These are phyloP conservation scores for Phalanger gymnotis DNA, from an alignment of 2,797 vertebrate species.

Conservation along the genomic window DNA sequence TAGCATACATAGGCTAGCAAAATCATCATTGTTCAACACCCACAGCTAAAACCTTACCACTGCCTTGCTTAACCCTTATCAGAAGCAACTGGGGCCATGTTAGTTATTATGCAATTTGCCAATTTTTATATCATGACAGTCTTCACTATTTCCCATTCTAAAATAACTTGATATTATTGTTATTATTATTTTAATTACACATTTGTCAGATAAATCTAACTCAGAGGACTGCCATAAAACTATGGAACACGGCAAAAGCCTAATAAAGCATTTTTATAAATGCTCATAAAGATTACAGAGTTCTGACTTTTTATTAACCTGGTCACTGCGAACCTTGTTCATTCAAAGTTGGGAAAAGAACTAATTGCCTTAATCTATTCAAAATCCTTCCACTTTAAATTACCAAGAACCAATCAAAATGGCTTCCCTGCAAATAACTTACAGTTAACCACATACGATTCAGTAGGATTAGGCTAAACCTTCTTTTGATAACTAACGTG, in stretches of 20 bases:
- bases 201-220: constrained; percentile 40
- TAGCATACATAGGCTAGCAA: background rate
- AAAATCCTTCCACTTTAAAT: constrained; percentile 71
- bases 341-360: constrained; percentile 59
- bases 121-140: background rate
- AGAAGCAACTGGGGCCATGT: background rate
- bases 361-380: constrained; percentile 63
- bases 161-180: background rate
- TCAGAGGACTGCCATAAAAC: constrained; percentile 2
- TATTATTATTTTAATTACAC: constrained; percentile 39
- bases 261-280: constrained; percentile 35
- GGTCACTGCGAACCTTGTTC: constrained; percentile 4
- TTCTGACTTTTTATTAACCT: constrained; percentile 57
- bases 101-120: background rate
- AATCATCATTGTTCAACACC: background rate
- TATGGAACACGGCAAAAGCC: background rate
- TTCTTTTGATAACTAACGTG: constrained; percentile 74
- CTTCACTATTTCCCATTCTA: constrained; percentile 19
- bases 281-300: constrained; percentile 46
- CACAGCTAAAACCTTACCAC: background rate
- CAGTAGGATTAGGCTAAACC: constrained; percentile 74
- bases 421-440: constrained; percentile 70
- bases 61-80: background rate
- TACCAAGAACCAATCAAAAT: constrained; percentile 71
- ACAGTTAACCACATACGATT: constrained; percentile 74